phyloP scores from a whole-genome alignment of 2,888 invertebrate species.

The Agonopterix alstromeriana region DNA sequence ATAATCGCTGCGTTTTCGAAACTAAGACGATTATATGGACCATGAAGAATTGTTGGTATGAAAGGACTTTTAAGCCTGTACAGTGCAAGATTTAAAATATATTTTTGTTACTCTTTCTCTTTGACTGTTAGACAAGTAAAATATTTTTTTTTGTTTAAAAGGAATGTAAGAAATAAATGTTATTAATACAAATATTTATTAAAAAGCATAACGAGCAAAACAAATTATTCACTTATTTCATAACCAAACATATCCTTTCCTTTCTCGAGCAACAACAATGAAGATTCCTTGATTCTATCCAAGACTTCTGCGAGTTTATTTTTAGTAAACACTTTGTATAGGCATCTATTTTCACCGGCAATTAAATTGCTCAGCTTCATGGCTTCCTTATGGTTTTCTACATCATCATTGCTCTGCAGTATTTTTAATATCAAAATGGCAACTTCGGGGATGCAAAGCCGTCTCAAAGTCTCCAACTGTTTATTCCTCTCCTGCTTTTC shows the following conservation, averaged over 20 bases:
- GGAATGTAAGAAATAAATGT: slow-evolving; percentile 6
- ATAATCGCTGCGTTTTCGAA: not conserved
- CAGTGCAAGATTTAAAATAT: not conserved
- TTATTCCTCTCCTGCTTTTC: slow-evolving; percentile 75
- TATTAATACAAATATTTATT: slow-evolving; percentile 40
- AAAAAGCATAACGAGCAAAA: slow-evolving; percentile 15
- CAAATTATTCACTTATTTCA: slow-evolving; percentile 50
- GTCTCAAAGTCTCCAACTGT: slow-evolving; percentile 85
- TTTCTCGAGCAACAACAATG: slow-evolving; percentile 83
- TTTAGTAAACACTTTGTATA: slow-evolving; percentile 89
- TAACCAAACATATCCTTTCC: slow-evolving; percentile 91
- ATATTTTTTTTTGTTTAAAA: too few species aligned
- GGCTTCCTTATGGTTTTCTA: slow-evolving; percentile 83
- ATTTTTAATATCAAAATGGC: slow-evolving; percentile 87
- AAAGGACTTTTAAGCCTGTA: too few species aligned
- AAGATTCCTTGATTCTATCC: slow-evolving; percentile 86
- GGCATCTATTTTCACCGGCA: slow-evolving; percentile 84
- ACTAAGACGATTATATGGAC: not conserved
- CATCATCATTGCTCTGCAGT: slow-evolving; percentile 84
- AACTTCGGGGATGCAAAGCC: slow-evolving; percentile 90
- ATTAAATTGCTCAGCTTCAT: slow-evolving; percentile 86
- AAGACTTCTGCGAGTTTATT: slow-evolving; percentile 86
- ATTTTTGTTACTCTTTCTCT: slow-evolving; percentile 6
- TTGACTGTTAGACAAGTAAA: too few species aligned
- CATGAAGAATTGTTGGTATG: not conserved